Percentiles rank a stretch among this genome's conserved stretches.
phyloP scores from a whole-genome alignment of 1,140 invertebrate genomes.

The Zaprionus ghesquierei region DNA sequence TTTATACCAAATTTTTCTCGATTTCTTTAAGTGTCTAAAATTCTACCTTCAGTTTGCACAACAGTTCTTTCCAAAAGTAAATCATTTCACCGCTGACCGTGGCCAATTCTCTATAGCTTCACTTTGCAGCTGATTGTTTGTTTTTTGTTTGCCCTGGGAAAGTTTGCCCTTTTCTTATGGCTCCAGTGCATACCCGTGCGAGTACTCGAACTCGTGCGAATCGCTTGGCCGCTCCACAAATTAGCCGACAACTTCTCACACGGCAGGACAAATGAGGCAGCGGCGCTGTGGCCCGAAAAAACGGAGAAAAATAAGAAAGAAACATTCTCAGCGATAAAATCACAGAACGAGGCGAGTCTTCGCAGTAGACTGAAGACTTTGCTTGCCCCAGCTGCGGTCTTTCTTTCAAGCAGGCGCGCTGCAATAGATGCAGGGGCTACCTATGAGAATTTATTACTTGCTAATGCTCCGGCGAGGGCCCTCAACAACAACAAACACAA shows the following conservation, averaged over 20 bases:
- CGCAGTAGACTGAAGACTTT: not conserved
- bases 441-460: conserved; percentile 74
- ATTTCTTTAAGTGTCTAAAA: not conserved
- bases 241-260: conserved; percentile 48
- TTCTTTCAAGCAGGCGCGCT: conserved; percentile 33
- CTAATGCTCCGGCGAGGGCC: conserved; percentile 61
- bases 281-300: not conserved
- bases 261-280: conserved; percentile 57
- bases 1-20: no score
- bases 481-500: conserved; percentile 53
- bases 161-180: not conserved
- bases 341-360: conserved; percentile 9
- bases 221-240: conserved; percentile 27
- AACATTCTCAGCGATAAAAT: conserved; percentile 54
- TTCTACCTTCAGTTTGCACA: no score
- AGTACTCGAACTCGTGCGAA: not conserved
- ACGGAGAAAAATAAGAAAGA: not conserved
- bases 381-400: conserved; percentile 22
- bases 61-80: no score
- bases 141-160: not conserved
- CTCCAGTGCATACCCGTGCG: not conserved
- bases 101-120: not conserved
- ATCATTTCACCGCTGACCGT: not conserved
- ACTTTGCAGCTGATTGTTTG: not conserved
- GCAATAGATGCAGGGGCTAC: conserved; percentile 54